These are phyloP conservation scores for Rhagophthalmus giganteus DNA, from an alignment of 2,888 invertebrate genomes.

Conservation along the genomic window DNA sequence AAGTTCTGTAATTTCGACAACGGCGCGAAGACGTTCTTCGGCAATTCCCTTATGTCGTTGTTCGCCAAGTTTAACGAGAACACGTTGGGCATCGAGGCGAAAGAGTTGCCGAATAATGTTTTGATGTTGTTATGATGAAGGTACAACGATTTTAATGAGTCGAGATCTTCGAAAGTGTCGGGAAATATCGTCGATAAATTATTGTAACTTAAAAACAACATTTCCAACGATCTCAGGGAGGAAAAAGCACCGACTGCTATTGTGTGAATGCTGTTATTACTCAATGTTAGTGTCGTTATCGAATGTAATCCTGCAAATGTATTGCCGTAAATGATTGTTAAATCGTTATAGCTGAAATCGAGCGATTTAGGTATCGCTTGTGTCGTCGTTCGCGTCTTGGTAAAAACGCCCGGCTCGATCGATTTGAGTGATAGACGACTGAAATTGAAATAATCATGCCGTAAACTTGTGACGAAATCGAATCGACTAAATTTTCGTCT, in stretches of 20 bases:
- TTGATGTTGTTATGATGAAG: not conserved
- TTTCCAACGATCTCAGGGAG: not conserved
- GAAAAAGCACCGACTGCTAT: conserved; percentile 1
- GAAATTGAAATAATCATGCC: conserved; percentile 6
- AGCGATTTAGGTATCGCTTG: too few species aligned
- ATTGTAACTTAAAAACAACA: not conserved
- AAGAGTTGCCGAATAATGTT: not conserved
- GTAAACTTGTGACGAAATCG: not conserved
- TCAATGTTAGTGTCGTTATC: not conserved
- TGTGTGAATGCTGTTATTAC: not conserved
- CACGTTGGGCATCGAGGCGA: not conserved
- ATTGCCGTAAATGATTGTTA: not conserved
- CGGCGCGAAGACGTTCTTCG: not conserved
- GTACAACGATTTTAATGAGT: not conserved
- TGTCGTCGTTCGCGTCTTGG: too few species aligned
- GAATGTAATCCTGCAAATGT: conserved; percentile 1
- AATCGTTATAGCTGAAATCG: not conserved
- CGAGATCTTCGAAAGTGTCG: conserved; percentile 1
- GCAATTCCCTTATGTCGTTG: not conserved
- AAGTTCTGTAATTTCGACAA: not conserved
- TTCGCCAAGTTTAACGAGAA: not conserved
- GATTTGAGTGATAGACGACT: not conserved
- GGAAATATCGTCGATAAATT: not conserved
- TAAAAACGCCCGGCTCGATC: conserved; percentile 1
- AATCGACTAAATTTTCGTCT: not conserved